These are phyloP conservation scores for Drosophila grimshawi DNA, from an alignment of 1,140 invertebrate species.

Conservation along the genomic window DNA sequence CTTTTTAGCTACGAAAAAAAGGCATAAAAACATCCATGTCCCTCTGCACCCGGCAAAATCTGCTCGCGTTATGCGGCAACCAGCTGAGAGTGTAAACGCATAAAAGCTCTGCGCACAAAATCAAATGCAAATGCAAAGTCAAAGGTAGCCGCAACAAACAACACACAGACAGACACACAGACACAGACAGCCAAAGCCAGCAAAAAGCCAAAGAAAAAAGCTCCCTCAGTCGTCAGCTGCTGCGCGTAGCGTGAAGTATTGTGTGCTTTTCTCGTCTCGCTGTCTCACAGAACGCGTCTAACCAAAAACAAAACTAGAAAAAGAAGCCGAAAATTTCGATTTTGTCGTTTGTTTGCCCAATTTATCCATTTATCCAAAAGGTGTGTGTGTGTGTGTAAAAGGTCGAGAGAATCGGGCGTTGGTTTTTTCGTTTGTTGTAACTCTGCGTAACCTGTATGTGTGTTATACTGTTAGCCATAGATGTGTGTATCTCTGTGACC, in stretches of 20 bases:
- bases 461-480: background rate
- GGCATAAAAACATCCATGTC: conserved; percentile 5
- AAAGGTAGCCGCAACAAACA: conserved; percentile 28
- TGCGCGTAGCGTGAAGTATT: conserved; percentile 79
- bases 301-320: conserved; percentile 10
- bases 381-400: conserved; percentile 29
- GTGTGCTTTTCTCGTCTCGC: conserved; percentile 64
- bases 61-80: conserved; percentile 24
- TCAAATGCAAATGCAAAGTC: conserved; percentile 43
- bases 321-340: background rate
- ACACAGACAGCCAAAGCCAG: conserved; percentile 4
- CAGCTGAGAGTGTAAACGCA: conserved; percentile 57
- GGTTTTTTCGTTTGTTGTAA: conserved; percentile 21
- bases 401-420: background rate
- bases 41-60: background rate
- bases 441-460: conserved; percentile 22
- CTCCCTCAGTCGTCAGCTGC: conserved; percentile 77
- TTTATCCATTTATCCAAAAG: conserved; percentile 3
- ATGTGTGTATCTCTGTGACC: conserved; percentile 32
- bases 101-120: conserved; percentile 32
- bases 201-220: conserved; percentile 46
- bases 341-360: background rate
- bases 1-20: conserved; percentile 21
- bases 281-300: conserved; percentile 58
- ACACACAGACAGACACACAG: conserved; percentile 20